Base-by-base conservation (phyloP, 1,140 invertebrate species). In the Polypedilum vanderplanki region DNA sequence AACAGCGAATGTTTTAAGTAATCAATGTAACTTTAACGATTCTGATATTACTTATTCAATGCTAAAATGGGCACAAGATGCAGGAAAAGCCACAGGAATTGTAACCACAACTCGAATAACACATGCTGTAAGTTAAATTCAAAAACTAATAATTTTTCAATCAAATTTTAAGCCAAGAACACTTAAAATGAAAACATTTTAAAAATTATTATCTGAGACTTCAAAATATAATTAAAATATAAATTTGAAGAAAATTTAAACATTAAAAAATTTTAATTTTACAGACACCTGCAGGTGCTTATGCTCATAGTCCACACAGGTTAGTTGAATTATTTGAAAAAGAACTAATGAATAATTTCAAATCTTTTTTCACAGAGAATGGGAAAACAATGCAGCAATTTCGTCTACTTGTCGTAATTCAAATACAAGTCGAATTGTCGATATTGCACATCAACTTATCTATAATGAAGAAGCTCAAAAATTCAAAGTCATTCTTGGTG, bases 31-130 rank as follows among this genome's bases (percentile, higher is more conserved):
- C 41, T 78, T 74, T 86, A 64, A 89, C 87, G 7, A 87, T 82
- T 88, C 85, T 1, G 88, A 80, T 64, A 77, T 74, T 86, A 46
- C 89, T 87, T 3, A 87, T 82, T 78, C 84, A 88, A 76, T 85
- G 22, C 77, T 87, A 1, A 83, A 88, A 74, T 93, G 90, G 91
- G 90, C 91, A 0, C 88, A 90, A 77, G 85, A 85, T 64, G 87
- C 87, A 40, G 90, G 89, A 12, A 93, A 92, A 80, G 85, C 85
- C 20, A 90, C 90, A 20, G 92, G 90, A 8, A 78, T 93, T 1
- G 91, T 94, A 8, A 94, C 93, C 1, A 93, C 88, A 0, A 90
- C 92, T 0, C 82, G 91, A 24, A 88, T 95, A 4, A 94, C 92
- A 0, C 92, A 94, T 78, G 93, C 92, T 0, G 24, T 33, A 33